phyloP scores from a whole-genome alignment of 2,113 vertebrate species.

The Chamaea fasciata region DNA sequence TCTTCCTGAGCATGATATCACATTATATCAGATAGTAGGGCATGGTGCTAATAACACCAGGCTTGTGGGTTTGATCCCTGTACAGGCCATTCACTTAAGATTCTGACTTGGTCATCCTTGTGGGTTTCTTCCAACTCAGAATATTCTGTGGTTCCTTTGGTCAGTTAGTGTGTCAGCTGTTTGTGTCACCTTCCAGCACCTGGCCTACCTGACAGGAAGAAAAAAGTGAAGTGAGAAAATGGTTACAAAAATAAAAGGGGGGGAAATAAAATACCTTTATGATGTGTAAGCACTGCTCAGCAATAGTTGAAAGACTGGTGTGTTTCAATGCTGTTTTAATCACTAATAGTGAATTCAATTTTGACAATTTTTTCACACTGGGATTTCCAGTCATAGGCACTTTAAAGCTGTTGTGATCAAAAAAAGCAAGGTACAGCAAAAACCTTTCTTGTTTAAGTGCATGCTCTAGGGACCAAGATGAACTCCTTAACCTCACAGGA shows the following conservation, averaged over 20 bases:
- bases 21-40: neutral
- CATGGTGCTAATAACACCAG: too few relatives aligned
- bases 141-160: neutral
- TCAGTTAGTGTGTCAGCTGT: neutral
- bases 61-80: neutral
- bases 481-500: neutral
- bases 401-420: neutral
- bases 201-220: neutral
- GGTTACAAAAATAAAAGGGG: accelerated
- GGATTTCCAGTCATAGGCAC: neutral
- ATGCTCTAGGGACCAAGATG: neutral
- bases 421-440: neutral
- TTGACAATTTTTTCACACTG: neutral
- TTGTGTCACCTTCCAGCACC: neutral
- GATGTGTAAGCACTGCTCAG: neutral
- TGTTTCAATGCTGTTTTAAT: neutral
- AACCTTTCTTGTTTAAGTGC: neutral
- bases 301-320: neutral
- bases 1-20: neutral
- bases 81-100: neutral
- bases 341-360: neutral
- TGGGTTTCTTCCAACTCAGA: neutral
- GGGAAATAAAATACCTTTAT: neutral
- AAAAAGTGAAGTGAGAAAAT: neutral
- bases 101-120: too few relatives aligned